phyloP scores from a whole-genome alignment of 2,797 vertebrate genomes.

The Malacoraja senta region DNA sequence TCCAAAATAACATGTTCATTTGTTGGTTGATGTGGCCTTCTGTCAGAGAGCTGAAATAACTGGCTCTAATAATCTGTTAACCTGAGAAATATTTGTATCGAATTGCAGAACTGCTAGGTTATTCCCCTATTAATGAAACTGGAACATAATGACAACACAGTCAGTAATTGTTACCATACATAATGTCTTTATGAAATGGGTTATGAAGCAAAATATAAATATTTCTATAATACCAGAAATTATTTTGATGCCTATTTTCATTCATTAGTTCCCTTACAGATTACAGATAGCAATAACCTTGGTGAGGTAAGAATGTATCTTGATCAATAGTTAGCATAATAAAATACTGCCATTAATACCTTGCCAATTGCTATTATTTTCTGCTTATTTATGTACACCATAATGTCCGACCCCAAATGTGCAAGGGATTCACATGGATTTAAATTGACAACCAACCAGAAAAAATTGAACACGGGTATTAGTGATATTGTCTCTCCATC shows the following conservation, averaged over 20 bases:
- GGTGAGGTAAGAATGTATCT: background rate
- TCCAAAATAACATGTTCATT: background rate
- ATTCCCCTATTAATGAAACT: background rate
- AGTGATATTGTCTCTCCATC: background rate
- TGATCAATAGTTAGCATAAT: background rate
- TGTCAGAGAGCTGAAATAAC: too few relatives aligned
- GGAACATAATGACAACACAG: background rate
- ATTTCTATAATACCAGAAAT: background rate
- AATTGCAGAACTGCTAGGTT: background rate
- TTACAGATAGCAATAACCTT: background rate
- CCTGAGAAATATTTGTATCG: background rate
- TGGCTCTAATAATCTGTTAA: conserved; percentile 11
- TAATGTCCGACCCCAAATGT: background rate
- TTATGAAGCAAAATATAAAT: background rate
- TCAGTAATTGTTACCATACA: background rate
- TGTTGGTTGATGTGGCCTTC: background rate
- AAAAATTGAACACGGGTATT: background rate
- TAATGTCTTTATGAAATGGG: background rate
- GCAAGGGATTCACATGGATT: background rate
- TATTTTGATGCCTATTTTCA: background rate
- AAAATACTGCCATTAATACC: conserved; percentile 19
- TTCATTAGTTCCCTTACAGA: background rate
- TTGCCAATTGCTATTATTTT: background rate
- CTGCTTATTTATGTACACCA: background rate
- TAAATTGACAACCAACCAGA: background rate